Conservation (phyloP, 2,797 vertebrate genomes). For the Myotis pilosus region DNA sequence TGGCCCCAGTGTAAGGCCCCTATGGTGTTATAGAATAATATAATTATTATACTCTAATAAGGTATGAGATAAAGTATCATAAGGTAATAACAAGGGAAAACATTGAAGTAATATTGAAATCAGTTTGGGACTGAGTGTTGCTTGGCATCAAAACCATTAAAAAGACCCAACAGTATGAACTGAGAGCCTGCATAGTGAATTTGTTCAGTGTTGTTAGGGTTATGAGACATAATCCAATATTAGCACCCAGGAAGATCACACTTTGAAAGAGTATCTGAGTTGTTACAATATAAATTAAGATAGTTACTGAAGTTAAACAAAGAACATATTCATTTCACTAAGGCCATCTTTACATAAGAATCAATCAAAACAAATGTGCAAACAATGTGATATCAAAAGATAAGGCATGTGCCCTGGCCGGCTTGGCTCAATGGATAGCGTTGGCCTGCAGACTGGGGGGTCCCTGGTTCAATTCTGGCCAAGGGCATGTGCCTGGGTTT, state of each 20-base stretch:
- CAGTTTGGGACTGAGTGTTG: neutral
- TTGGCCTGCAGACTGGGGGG: no score
- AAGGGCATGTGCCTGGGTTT: no score
- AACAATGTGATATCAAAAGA: neutral
- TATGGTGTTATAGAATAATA: no score
- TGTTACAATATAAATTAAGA: neutral
- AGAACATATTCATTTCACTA: neutral
- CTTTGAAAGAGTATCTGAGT: neutral
- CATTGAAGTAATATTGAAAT: neutral
- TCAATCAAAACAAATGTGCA: neutral
- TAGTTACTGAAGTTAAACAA: neutral
- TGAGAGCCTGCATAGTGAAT: neutral
- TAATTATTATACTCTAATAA: no score
- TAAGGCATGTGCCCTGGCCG: neutral
- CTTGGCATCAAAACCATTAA: neutral
- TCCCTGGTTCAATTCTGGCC: no score
- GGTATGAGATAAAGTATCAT: neutral
- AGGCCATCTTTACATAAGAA: neutral
- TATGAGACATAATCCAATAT: rapidly evolving
- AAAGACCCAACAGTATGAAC: neutral
- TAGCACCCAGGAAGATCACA: neutral
- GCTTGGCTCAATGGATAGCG: no score
- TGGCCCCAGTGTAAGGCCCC: neutral
- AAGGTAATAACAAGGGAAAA: neutral
- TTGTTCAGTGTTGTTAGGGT: neutral